Percentiles rank a stretch among this genome's conserved stretches.
Conservation (phyloP, 1,140 invertebrate genomes). For the Tetragnatha versicolor region DNA sequence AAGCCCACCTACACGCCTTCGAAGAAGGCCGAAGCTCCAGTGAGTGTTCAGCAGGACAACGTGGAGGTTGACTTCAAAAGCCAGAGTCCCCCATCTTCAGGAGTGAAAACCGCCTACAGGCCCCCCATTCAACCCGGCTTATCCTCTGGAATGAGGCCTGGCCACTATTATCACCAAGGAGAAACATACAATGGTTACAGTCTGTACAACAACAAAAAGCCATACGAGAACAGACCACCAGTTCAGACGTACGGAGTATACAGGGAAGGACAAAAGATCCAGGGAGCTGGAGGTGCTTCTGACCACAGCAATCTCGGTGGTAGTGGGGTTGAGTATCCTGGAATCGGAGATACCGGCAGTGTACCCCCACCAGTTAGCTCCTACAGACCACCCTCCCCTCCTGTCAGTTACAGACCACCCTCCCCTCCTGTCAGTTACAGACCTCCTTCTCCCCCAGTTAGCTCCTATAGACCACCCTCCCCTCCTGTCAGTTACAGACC, state of each 20-base stretch:
- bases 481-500: too few relatives aligned
- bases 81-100: not conserved
- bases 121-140: not conserved
- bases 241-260: not conserved
- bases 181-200: slow-evolving; percentile 5
- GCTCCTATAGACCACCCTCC: too few relatives aligned
- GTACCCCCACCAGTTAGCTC: too few relatives aligned
- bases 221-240: not conserved
- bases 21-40: not conserved
- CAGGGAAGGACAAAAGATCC: not conserved
- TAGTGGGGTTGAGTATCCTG: too few relatives aligned
- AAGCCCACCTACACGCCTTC: not conserved
- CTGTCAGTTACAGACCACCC: too few relatives aligned
- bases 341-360: not conserved
- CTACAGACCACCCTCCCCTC: too few relatives aligned
- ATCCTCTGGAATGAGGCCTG: not conserved
- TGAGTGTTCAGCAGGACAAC: not conserved
- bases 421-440: too few relatives aligned
- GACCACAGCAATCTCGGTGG: too few relatives aligned
- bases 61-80: slow-evolving; percentile 7
- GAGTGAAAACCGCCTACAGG: not conserved
- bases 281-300: not conserved
- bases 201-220: not conserved
- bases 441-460: too few relatives aligned
- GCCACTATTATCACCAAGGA: not conserved